phyloP scores from a whole-genome alignment of 2,888 invertebrate genomes.

The Elegia similella region DNA sequence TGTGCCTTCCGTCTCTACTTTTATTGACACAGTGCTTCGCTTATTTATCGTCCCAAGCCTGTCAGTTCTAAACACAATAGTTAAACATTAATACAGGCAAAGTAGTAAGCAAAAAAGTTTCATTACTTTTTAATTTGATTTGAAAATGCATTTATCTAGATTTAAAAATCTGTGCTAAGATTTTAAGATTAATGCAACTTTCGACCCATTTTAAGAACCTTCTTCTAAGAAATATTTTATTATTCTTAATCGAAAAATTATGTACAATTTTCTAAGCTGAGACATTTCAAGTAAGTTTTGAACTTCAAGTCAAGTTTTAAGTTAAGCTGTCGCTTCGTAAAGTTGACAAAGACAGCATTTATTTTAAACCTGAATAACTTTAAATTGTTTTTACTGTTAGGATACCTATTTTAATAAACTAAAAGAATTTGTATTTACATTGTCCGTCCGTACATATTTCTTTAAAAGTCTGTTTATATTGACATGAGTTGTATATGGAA shows the following conservation, averaged over 20 bases:
- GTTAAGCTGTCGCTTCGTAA: not conserved
- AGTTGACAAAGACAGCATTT: slow-evolving; percentile 10
- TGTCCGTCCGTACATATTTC: too few relatives aligned
- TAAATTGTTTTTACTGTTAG: not conserved
- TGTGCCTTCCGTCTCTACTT: too few relatives aligned
- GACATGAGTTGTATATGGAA: too few relatives aligned
- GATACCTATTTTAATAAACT: not conserved
- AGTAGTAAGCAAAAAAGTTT: too few relatives aligned
- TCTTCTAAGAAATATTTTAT: not conserved
- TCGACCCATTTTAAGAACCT: not conserved
- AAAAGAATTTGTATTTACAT: not conserved
- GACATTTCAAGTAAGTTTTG: slow-evolving; percentile 9
- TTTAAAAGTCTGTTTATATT: too few relatives aligned
- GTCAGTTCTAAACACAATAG: too few relatives aligned
- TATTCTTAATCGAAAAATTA: slow-evolving; percentile 12
- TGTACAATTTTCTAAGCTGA: slow-evolving; percentile 1
- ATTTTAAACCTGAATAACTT: slow-evolving; percentile 1
- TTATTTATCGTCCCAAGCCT: too few relatives aligned
- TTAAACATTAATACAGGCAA: too few relatives aligned
- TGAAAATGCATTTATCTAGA: not conserved
- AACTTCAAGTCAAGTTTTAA: slow-evolving; percentile 3
- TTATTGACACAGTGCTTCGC: too few relatives aligned
- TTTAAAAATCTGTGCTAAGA: not conserved
- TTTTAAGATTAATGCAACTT: not conserved
- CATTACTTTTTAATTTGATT: too few relatives aligned